Conservation (phyloP, 1,140 invertebrate genomes). For the Drosophila azteca region DNA sequence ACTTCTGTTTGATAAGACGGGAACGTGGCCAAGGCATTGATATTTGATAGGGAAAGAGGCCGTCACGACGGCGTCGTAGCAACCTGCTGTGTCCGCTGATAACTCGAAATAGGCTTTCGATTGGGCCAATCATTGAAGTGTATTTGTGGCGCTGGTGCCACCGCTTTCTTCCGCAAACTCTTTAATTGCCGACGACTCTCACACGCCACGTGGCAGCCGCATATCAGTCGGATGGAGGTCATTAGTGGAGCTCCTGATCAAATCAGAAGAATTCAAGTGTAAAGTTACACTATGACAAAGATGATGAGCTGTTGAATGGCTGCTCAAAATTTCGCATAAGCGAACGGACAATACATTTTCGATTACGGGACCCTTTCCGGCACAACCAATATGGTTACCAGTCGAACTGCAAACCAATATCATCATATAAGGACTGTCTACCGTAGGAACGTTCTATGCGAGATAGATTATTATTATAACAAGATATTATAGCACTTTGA, state of each 20-base stretch:
- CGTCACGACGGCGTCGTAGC: neutral
- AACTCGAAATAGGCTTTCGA: conserved; percentile 38
- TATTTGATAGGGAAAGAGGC: conserved; percentile 29
- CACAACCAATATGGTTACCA: too few relatives aligned
- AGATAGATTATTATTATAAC: too few relatives aligned
- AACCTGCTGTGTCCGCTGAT: conserved; percentile 24
- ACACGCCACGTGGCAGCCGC: conserved; percentile 53
- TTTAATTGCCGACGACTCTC: conserved; percentile 38
- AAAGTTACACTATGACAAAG: too few relatives aligned
- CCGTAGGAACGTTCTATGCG: too few relatives aligned
- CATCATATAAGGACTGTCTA: too few relatives aligned
- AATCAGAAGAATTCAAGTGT: too few relatives aligned
- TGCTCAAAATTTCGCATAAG: neutral
- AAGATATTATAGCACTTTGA: too few relatives aligned
- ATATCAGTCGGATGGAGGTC: too few relatives aligned
- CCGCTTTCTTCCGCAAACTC: neutral
- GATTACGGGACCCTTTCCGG: too few relatives aligned
- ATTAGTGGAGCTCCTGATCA: too few relatives aligned
- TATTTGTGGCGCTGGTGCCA: conserved; percentile 1
- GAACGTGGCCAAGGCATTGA: conserved; percentile 59
- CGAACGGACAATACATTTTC: too few relatives aligned
- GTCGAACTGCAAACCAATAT: too few relatives aligned
- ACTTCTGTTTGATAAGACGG: conserved; percentile 44
- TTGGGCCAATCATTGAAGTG: neutral
- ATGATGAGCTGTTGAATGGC: neutral